phyloP scores from a whole-genome alignment of 2,113 vertebrate genomes.

The Deroptyus accipitrinus region DNA sequence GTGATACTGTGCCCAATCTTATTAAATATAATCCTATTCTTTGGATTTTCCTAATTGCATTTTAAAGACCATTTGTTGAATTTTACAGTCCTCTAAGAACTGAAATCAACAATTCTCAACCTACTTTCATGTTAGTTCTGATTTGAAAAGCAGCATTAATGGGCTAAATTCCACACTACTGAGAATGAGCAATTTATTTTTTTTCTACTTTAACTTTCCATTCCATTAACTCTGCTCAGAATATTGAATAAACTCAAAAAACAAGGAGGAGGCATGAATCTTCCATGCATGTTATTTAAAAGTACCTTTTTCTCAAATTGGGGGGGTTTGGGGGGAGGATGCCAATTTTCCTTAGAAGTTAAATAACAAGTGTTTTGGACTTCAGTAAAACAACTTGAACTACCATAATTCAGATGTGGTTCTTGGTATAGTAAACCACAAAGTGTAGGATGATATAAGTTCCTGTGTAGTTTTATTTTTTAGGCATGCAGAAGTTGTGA shows the following conservation, averaged over 20 bases:
- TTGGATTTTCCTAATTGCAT: slow-evolving; percentile 1
- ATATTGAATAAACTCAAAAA: not conserved
- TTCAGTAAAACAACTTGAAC: not conserved
- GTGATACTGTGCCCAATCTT: not conserved
- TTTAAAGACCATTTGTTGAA: slow-evolving; percentile 21
- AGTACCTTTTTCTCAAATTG: not conserved
- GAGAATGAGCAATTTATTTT: not conserved
- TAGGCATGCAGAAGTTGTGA: not conserved
- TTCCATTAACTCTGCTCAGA: not conserved
- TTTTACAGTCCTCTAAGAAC: not conserved
- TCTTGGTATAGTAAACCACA: not conserved
- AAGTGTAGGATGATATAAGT: not conserved
- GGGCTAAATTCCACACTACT: not conserved
- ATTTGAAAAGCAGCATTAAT: not conserved
- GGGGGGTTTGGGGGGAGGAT: not conserved
- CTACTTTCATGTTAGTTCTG: not conserved
- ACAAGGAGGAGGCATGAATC: not conserved
- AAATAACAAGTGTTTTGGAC: not conserved
- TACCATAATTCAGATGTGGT: not conserved
- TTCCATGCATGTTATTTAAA: not conserved
- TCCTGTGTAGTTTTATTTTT: not conserved
- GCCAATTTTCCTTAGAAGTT: not conserved
- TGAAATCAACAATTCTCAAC: not conserved
- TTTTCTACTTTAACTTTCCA: not conserved
- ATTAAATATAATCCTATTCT: slow-evolving; percentile 26